Evolutionary conservation across 2,113 vertebrate species (phyloP).

Genomic region (Callipepla squamata): DNA sequence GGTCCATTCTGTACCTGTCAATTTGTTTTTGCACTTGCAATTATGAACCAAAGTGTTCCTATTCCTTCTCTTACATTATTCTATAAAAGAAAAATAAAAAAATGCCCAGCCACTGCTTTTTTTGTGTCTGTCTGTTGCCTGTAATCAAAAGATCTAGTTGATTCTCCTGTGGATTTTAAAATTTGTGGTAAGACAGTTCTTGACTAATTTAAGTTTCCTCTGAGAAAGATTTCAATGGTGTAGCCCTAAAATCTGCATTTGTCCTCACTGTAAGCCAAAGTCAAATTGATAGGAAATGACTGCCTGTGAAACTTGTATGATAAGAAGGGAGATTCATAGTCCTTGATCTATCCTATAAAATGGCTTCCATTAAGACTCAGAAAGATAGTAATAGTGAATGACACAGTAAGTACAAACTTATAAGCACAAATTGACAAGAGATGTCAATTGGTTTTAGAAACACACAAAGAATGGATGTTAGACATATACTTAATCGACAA

Average conservation of each 20-base stretch:
- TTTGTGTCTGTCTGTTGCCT: neutral
- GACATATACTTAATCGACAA: neutral
- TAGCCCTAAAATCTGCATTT: neutral
- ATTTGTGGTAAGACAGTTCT: neutral
- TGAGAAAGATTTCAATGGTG: neutral
- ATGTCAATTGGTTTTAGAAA: neutral
- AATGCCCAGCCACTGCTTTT: neutral
- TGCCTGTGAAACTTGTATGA: neutral
- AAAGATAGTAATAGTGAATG: neutral
- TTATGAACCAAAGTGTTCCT: neutral
- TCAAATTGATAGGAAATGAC: neutral
- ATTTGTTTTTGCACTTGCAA: neutral
- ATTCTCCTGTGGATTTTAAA: neutral
- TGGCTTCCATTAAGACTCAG: neutral
- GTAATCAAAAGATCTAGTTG: neutral
- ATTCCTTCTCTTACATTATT: neutral
- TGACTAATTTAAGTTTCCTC: neutral
- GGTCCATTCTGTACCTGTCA: neutral
- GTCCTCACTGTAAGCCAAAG: neutral
- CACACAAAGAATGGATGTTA: neutral
- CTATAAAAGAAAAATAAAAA: neutral
- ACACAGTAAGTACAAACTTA: neutral
- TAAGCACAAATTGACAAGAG: neutral
- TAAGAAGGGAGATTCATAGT: neutral
- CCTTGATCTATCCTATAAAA: neutral